Conservation (phyloP, 2,797 vertebrate species). For the Gymnocypris eckloni region DNA sequence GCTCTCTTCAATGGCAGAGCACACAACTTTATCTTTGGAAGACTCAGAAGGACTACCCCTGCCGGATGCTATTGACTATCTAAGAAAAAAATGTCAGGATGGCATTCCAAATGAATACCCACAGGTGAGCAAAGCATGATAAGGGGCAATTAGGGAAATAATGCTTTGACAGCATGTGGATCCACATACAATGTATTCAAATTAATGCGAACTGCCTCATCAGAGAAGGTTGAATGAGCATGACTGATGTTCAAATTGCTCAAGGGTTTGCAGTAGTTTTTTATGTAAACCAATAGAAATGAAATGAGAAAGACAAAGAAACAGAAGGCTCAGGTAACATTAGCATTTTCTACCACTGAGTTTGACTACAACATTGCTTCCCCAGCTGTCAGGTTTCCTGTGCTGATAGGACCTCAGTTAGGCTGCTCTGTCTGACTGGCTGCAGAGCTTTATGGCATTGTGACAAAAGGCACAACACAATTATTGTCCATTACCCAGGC, state of each 20-base stretch:
- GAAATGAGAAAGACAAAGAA: slow-evolving; percentile 28
- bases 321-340: slow-evolving; percentile 25
- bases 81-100: slow-evolving; percentile 12
- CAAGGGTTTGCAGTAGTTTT: slow-evolving; percentile 8
- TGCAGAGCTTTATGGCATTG: slow-evolving; percentile 42
- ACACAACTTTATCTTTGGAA: slow-evolving; percentile 22
- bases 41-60: background rate
- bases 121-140: slow-evolving; percentile 24
- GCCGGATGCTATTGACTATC: background rate
- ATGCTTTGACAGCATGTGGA: slow-evolving; percentile 20
- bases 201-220: slow-evolving; percentile 3
- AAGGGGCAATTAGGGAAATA: slow-evolving; percentile 16
- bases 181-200: slow-evolving; percentile 10
- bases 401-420: slow-evolving; percentile 53
- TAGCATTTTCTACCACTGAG: slow-evolving; percentile 44
- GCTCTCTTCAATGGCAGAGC: slow-evolving; percentile 1
- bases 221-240: slow-evolving; percentile 23
- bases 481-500: slow-evolving; percentile 57
- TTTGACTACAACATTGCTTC: slow-evolving; percentile 32
- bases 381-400: slow-evolving; percentile 41
- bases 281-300: slow-evolving; percentile 34
- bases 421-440: slow-evolving; percentile 28
- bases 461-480: slow-evolving; percentile 55
- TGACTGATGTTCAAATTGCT: slow-evolving; percentile 24
- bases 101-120: slow-evolving; percentile 22